These are phyloP conservation scores for Danio choprae DNA, from an alignment of 2,797 vertebrate species.

Conservation along the genomic window DNA sequence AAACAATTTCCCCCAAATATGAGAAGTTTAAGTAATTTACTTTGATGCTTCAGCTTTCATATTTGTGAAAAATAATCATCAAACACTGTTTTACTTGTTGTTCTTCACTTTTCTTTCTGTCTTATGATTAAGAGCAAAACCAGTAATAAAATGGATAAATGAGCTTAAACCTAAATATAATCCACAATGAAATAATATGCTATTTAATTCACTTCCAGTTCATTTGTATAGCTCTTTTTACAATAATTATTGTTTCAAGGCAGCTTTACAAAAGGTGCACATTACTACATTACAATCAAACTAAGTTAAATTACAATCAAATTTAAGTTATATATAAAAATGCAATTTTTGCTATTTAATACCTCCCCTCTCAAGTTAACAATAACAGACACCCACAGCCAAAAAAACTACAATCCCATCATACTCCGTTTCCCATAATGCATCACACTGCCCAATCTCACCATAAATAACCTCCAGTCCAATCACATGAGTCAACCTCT, in stretches of 20 bases:
- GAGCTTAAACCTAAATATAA: background rate
- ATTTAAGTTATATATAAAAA: too few relatives aligned
- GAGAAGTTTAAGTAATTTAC: too few relatives aligned
- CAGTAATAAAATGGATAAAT: background rate
- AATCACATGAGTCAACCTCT: slow-evolving; percentile 20
- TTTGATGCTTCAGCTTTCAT: background rate
- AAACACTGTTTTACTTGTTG: background rate
- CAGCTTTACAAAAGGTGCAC: too few relatives aligned
- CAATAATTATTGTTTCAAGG: too few relatives aligned
- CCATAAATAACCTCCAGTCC: background rate
- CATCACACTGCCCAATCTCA: background rate
- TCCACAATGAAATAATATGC: background rate
- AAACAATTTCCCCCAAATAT: too few relatives aligned
- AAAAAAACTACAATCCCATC: background rate
- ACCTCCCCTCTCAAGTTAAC: background rate
- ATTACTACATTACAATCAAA: too few relatives aligned
- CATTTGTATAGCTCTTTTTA: too few relatives aligned
- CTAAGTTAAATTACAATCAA: too few relatives aligned
- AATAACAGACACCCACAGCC: too few relatives aligned
- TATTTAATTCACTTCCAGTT: background rate
- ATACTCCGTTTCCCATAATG: slow-evolving; percentile 26
- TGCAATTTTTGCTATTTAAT: background rate
- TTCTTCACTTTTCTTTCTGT: background rate
- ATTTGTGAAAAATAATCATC: background rate
- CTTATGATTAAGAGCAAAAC: background rate